A percentile compares a stretch with the other conserved stretches of the same genome.
These are phyloP conservation scores for Megalonaias nervosa DNA, from an alignment of 1,140 invertebrate species.

Conservation along the genomic window DNA sequence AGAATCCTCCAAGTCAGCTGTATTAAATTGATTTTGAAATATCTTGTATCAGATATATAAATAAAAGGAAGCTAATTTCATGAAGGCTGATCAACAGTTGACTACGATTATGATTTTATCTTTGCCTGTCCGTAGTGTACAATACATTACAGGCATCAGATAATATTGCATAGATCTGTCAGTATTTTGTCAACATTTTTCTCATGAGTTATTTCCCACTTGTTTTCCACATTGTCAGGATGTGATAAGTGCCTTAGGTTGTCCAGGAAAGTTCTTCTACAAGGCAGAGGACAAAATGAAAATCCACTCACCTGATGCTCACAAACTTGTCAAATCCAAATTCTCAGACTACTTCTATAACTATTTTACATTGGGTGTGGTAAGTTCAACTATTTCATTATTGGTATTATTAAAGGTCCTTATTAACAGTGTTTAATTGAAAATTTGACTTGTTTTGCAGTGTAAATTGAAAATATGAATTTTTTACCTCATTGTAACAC, in stretches of 20 bases:
- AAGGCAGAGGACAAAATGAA: slow-evolving; percentile 99
- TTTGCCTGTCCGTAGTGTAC: no score
- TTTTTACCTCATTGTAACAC: neutral
- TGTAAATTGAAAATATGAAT: neutral
- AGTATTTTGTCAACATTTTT: no score
- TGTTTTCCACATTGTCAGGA: slow-evolving; percentile 77
- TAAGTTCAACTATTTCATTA: slow-evolving; percentile 72
- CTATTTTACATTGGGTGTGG: slow-evolving; percentile 95
- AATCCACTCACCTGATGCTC: slow-evolving; percentile 92
- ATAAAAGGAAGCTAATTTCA: no score
- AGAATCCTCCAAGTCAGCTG: no score
- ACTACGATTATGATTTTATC: no score
- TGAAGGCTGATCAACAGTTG: no score
- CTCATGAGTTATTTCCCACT: no score
- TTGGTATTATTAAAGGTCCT: neutral
- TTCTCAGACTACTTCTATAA: slow-evolving; percentile 96
- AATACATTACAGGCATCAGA: no score
- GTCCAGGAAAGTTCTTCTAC: slow-evolving; percentile 87
- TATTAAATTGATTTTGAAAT: no score
- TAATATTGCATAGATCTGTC: no score
- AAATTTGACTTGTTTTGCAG: neutral
- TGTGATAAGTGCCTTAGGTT: slow-evolving; percentile 84
- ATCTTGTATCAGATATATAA: no score
- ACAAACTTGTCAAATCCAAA: slow-evolving; percentile 82
- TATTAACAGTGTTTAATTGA: neutral